A percentile compares a stretch with the other conserved stretches of the same genome.
Conservation (phyloP, 2,888 invertebrate genomes). For the Operophtera brumata region DNA sequence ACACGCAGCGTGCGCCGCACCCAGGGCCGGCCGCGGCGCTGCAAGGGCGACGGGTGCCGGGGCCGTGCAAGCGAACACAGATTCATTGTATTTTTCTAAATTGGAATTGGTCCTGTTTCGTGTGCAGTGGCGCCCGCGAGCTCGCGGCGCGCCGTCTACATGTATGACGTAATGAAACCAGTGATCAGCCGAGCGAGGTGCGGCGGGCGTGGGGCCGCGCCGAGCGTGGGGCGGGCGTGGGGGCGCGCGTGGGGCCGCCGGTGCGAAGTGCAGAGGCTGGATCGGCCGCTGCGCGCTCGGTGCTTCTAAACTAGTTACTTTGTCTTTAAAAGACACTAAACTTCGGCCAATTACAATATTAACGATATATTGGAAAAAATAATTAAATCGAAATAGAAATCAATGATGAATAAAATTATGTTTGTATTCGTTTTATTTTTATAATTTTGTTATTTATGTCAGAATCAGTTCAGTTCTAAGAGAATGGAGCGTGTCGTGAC, state of each 20-base stretch:
- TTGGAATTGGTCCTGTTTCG: slow-evolving; percentile 9
- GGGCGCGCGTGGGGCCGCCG: too few species aligned
- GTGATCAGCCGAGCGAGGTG: background rate
- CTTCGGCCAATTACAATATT: slow-evolving; percentile 8
- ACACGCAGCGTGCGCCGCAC: too few species aligned
- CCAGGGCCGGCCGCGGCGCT: background rate
- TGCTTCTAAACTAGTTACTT: background rate
- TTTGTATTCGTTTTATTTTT: slow-evolving; percentile 5
- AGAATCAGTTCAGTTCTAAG: too few species aligned
- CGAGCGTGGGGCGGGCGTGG: background rate
- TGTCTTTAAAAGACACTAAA: slow-evolving; percentile 16
- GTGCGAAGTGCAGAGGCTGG: background rate
- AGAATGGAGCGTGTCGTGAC: background rate
- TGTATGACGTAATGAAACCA: background rate
- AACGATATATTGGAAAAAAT: slow-evolving; percentile 6
- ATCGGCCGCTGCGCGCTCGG: background rate
- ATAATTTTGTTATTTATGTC: background rate
- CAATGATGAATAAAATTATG: slow-evolving; percentile 10
- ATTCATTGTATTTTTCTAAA: slow-evolving; percentile 5
- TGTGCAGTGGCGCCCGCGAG: background rate
- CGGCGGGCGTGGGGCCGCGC: background rate
- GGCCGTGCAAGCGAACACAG: too few species aligned
- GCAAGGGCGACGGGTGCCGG: background rate
- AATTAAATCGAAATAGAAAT: slow-evolving; percentile 5
- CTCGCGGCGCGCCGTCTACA: background rate